Percentiles rank a stretch among this genome's conserved stretches.
Evolutionary conservation across 2,888 invertebrate species (phyloP).

Genomic region (Caenorhabditis uteleia): DNA sequence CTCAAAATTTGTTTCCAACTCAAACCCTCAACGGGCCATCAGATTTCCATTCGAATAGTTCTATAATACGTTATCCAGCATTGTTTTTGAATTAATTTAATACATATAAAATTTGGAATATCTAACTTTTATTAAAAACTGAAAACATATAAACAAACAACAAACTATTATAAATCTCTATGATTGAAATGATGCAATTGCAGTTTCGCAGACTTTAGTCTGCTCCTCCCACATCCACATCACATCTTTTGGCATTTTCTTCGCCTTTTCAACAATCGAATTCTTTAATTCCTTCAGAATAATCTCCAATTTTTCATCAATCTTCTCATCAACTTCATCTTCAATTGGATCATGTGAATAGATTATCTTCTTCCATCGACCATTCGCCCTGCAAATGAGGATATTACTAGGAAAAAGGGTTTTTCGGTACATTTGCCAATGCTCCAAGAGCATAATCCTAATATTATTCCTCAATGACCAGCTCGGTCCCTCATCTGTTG

Average conservation of each 20-base stretch:
- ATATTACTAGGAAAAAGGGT: too few species aligned
- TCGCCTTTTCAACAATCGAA: slow-evolving; percentile 22
- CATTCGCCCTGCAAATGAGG: slow-evolving; percentile 24
- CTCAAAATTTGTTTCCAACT: too few species aligned
- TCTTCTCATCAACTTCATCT: slow-evolving; percentile 26
- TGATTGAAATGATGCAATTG: slow-evolving; percentile 20
- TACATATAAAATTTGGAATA: too few species aligned
- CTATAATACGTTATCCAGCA: too few species aligned
- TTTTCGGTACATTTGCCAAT: slow-evolving; percentile 38
- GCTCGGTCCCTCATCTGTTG: slow-evolving; percentile 58
- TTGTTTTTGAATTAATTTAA: too few species aligned
- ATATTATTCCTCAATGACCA: slow-evolving; percentile 57
- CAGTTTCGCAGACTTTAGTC: slow-evolving; percentile 29
- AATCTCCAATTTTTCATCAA: slow-evolving; percentile 27
- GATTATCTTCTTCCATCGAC: slow-evolving; percentile 37
- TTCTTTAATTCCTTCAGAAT: slow-evolving; percentile 32
- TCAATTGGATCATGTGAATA: slow-evolving; percentile 45
- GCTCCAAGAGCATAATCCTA: slow-evolving; percentile 46
- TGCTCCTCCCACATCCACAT: slow-evolving; percentile 56
- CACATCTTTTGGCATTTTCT: slow-evolving; percentile 28
- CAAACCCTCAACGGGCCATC: too few species aligned
- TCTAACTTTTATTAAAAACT: too few species aligned
- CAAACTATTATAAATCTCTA: too few species aligned
- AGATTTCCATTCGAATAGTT: too few species aligned
- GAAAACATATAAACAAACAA: too few species aligned